Percentiles rank a stretch among this genome's conserved stretches.
These are phyloP conservation scores for Lacanobia wlatinum DNA, from an alignment of 2,888 invertebrate species.

Conservation along the genomic window DNA sequence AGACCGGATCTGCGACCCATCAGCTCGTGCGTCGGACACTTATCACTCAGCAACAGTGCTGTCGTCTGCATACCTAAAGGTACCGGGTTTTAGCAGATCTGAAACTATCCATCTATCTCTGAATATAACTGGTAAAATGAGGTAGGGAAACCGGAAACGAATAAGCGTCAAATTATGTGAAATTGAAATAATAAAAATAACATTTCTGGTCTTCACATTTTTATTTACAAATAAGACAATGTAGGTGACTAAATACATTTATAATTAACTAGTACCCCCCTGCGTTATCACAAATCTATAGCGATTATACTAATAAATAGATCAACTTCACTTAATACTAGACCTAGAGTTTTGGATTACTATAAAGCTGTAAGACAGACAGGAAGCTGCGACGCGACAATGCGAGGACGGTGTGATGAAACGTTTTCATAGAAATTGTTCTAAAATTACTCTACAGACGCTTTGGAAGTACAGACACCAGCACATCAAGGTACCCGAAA, in stretches of 20 bases:
- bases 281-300: slow-evolving; percentile 58
- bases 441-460: too few species aligned
- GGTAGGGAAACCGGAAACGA: not conserved
- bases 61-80: too few species aligned
- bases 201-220: slow-evolving; percentile 9
- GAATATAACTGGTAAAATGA: too few species aligned
- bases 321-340: slow-evolving; percentile 64
- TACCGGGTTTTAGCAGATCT: too few species aligned
- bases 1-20: too few species aligned
- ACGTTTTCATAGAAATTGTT: too few species aligned
- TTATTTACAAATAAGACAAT: slow-evolving; percentile 46
- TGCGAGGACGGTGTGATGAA: not conserved
- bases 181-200: not conserved
- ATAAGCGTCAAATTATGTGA: not conserved
- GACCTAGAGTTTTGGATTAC: slow-evolving; percentile 37
- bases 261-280: slow-evolving; percentile 40
- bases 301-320: slow-evolving; percentile 64
- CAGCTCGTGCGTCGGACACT: too few species aligned
- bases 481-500: too few species aligned
- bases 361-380: slow-evolving; percentile 7
- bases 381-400: not conserved
- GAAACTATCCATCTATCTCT: too few species aligned
- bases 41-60: too few species aligned
- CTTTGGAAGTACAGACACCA: too few species aligned
- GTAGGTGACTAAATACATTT: slow-evolving; percentile 38